phyloP scores from a whole-genome alignment of 2,888 invertebrate species.

The Julus scanicus region DNA sequence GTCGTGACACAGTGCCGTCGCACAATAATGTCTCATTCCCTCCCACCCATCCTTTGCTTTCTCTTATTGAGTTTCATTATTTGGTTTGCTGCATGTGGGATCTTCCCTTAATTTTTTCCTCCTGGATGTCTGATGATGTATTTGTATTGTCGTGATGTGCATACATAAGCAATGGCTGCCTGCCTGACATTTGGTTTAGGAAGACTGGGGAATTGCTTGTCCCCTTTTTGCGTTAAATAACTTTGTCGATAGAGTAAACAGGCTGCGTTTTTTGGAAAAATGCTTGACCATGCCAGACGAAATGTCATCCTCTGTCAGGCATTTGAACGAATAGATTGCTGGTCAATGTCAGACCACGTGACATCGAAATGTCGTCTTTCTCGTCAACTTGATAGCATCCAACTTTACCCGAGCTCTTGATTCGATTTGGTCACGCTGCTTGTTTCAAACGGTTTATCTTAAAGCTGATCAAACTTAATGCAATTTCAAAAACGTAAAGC shows the following conservation, averaged over 20 bases:
- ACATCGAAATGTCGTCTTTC: conserved; percentile 2
- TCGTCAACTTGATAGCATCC: conserved; percentile 19
- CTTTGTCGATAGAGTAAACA: not conserved
- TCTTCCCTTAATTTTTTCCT: not conserved
- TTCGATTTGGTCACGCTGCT: conserved; percentile 11
- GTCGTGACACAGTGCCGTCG: not conserved
- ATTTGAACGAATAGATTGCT: not conserved
- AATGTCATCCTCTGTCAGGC: not conserved
- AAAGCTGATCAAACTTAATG: conserved; percentile 19
- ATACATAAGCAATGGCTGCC: not conserved
- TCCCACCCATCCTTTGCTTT: not conserved
- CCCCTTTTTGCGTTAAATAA: not conserved
- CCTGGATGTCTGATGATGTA: not conserved
- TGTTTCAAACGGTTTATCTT: conserved; percentile 19
- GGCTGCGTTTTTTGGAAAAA: not conserved
- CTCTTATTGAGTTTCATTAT: not conserved
- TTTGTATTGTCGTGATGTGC: conserved; percentile 8
- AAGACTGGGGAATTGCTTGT: not conserved
- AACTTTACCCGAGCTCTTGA: not conserved
- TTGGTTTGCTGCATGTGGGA: not conserved
- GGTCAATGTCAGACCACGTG: conserved; percentile 9
- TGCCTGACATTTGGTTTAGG: not conserved
- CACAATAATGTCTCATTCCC: not conserved
- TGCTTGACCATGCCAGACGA: not conserved
- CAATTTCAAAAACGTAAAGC: conserved; percentile 6